Percentiles rank a stretch among this genome's conserved stretches.
Evolutionary conservation across 2,113 vertebrate genomes (phyloP).

Genomic region (Rutilus rutilus): DNA sequence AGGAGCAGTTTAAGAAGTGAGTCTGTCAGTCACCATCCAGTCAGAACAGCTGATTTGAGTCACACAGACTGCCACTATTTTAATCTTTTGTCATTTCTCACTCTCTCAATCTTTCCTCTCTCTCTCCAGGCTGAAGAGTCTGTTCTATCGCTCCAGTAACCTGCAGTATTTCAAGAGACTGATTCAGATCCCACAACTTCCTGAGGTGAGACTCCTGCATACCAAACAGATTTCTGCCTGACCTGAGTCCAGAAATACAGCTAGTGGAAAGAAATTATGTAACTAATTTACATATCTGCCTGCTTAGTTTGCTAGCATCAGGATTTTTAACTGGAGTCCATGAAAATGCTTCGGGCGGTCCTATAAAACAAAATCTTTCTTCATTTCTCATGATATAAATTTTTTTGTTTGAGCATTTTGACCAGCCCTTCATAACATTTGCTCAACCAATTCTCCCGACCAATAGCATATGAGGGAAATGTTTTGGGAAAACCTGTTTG

Average conservation of each 20-base stretch:
- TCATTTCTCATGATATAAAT: neutral
- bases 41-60: neutral
- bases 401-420: neutral
- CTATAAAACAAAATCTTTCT: neutral
- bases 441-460: neutral
- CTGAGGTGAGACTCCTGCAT: conserved; percentile 80
- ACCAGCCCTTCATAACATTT: neutral
- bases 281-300: conserved; percentile 27
- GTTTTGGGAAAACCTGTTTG: neutral
- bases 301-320: neutral
- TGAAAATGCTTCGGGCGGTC: neutral
- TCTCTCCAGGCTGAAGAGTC: conserved; percentile 86
- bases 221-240: conserved; percentile 11
- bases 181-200: conserved; percentile 97
- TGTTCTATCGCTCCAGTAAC: conserved; percentile 98
- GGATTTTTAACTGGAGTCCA: neutral
- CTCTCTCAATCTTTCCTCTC: neutral
- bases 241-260: conserved; percentile 20
- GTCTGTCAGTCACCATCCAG: conserved; percentile 54
- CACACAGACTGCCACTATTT: neutral
- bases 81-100: neutral
- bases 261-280: conserved; percentile 27
- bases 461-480: neutral
- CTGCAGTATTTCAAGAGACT: conserved; percentile 97
- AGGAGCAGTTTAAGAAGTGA: conserved; percentile 98